Evolutionary conservation across 2,888 invertebrate species (phyloP).

Genomic region (Drosophila infuscata): DNA sequence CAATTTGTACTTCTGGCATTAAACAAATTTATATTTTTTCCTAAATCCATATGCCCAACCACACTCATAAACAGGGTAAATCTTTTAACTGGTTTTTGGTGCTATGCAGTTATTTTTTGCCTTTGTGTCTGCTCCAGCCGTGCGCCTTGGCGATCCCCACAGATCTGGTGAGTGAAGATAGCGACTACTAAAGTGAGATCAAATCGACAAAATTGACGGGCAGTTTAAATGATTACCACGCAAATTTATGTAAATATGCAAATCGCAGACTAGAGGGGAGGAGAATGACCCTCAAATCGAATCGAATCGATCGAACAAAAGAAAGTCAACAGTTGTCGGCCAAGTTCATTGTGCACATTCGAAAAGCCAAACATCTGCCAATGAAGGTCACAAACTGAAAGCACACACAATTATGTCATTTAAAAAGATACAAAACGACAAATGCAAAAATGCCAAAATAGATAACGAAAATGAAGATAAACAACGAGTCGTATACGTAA

Average conservation of each 20-base stretch:
- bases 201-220: slow-evolving; percentile 32
- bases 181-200: slow-evolving; percentile 33
- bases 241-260: slow-evolving; percentile 65
- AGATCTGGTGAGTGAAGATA: slow-evolving; percentile 24
- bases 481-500: slow-evolving; percentile 48
- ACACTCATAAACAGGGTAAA: slow-evolving; percentile 6
- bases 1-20: background rate
- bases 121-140: slow-evolving; percentile 28
- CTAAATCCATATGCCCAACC: background rate
- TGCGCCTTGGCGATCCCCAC: slow-evolving; percentile 14
- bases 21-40: background rate
- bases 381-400: slow-evolving; percentile 44
- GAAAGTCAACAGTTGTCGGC: slow-evolving; percentile 63
- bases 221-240: slow-evolving; percentile 53
- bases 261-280: slow-evolving; percentile 15
- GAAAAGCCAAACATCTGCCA: background rate
- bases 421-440: slow-evolving; percentile 3
- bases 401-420: slow-evolving; percentile 45
- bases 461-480: background rate
- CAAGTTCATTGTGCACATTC: slow-evolving; percentile 71
- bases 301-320: slow-evolving; percentile 53
- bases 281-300: background rate
- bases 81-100: slow-evolving; percentile 20
- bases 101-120: background rate
- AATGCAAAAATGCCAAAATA: background rate